These are phyloP conservation scores for Acrossocheilus fasciatus DNA, from an alignment of 2,797 vertebrate species.

Conservation along the genomic window DNA sequence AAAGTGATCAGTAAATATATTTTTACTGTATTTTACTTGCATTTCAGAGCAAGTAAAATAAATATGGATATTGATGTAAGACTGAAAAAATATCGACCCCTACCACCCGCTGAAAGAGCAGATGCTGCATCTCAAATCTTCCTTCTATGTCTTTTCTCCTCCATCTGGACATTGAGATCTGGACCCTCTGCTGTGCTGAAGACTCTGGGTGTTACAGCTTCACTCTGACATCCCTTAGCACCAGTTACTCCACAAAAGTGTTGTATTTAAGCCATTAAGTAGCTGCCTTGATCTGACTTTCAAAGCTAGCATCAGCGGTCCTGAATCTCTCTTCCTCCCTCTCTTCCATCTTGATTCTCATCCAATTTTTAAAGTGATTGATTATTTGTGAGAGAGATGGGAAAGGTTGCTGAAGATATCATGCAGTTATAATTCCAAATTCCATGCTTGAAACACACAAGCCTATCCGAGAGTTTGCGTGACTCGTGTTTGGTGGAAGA, in stretches of 20 bases:
- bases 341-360: background rate
- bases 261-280: constrained; percentile 1
- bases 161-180: constrained; percentile 67
- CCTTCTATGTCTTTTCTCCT: constrained; percentile 52
- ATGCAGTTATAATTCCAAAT: background rate
- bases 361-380: constrained; percentile 13
- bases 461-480: background rate
- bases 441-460: background rate
- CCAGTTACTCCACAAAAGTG: background rate
- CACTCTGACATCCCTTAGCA: background rate
- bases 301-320: background rate
- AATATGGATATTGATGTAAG: background rate
- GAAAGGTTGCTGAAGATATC: constrained; percentile 2
- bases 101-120: constrained; percentile 61
- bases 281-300: constrained; percentile 18
- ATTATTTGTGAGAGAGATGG: background rate
- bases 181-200: constrained; percentile 54
- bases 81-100: constrained; percentile 49
- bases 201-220: constrained; percentile 37
- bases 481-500: background rate
- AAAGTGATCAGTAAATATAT: background rate
- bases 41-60: constrained; percentile 13
- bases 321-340: constrained; percentile 1
- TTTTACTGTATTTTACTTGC: constrained; percentile 4
- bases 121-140: constrained; percentile 63